phyloP scores from a whole-genome alignment of 2,888 invertebrate genomes.

The Nomada fabriciana region DNA sequence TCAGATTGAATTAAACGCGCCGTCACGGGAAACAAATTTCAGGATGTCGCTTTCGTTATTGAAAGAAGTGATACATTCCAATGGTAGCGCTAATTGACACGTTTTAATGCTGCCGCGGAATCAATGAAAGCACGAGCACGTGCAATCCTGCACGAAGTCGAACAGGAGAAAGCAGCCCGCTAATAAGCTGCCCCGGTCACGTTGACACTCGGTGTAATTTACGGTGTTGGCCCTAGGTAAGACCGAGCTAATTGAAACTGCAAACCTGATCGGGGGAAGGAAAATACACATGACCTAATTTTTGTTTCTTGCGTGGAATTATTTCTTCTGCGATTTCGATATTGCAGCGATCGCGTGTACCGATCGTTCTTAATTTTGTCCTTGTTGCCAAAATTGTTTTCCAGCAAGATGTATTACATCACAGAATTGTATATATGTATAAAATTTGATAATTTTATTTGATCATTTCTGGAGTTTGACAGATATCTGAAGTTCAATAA shows the following conservation, averaged over 20 bases:
- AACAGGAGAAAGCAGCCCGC: slow-evolving; percentile 42
- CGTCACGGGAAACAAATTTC: not conserved
- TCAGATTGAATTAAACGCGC: not conserved
- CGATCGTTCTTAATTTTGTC: not conserved
- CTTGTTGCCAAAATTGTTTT: not conserved
- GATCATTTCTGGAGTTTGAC: no score
- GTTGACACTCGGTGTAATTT: slow-evolving; percentile 39
- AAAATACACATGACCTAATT: not conserved
- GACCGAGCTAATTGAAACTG: slow-evolving; percentile 35
- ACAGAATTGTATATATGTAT: no score
- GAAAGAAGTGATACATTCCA: not conserved
- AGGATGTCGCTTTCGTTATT: not conserved
- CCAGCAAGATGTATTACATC: no score
- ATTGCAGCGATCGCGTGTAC: no score
- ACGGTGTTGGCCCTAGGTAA: slow-evolving; percentile 21
- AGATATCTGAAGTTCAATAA: no score
- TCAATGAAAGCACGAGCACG: slow-evolving; percentile 11
- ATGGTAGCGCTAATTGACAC: slow-evolving; percentile 7
- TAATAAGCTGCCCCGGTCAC: slow-evolving; percentile 44
- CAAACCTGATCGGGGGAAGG: slow-evolving; percentile 12
- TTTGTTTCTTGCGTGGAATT: not conserved
- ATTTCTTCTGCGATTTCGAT: no score
- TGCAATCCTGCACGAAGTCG: slow-evolving; percentile 18
- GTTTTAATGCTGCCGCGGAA: slow-evolving; percentile 13
- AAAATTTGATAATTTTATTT: no score